A percentile compares a stretch with the other conserved stretches of the same genome.
phyloP scores from a whole-genome alignment of 1,140 invertebrate genomes.

The Idris sp. region DNA sequence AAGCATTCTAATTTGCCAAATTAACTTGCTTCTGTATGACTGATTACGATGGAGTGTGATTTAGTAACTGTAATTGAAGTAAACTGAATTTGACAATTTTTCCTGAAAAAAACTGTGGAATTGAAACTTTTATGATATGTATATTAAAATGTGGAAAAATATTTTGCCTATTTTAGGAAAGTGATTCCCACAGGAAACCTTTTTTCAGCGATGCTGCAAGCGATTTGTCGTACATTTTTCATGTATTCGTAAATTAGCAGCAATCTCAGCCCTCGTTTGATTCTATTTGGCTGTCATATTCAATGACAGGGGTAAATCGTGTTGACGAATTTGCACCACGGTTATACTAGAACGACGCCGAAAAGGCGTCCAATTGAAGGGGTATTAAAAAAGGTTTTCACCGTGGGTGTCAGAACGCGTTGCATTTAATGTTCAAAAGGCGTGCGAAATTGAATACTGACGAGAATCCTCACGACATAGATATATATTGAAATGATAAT shows the following conservation, averaged over 20 bases:
- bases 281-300: slow-evolving; percentile 53
- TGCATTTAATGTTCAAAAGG: slow-evolving; percentile 20
- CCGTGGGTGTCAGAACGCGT: not conserved
- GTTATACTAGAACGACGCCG: slow-evolving; percentile 31
- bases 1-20: too few species aligned
- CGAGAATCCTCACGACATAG: too few species aligned
- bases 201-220: slow-evolving; percentile 10
- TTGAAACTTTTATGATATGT: too few species aligned
- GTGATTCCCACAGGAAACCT: too few species aligned
- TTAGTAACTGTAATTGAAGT: too few species aligned
- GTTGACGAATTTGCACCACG: slow-evolving; percentile 39
- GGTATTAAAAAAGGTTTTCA: slow-evolving; percentile 19
- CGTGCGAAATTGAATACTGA: not conserved
- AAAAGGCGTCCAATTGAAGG: slow-evolving; percentile 34
- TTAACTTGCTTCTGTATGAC: too few species aligned
- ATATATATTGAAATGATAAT: too few species aligned
- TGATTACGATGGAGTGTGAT: too few species aligned
- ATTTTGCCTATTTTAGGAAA: too few species aligned
- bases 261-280: slow-evolving; percentile 40
- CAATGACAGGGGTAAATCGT: slow-evolving; percentile 33
- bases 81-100: not conserved
- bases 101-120: too few species aligned
- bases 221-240: slow-evolving; percentile 44
- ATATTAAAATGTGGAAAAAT: too few species aligned
- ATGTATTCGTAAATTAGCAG: slow-evolving; percentile 53